Base-by-base conservation (phyloP, 2,113 vertebrate species). In the Tenebrosternarchus preto region DNA sequence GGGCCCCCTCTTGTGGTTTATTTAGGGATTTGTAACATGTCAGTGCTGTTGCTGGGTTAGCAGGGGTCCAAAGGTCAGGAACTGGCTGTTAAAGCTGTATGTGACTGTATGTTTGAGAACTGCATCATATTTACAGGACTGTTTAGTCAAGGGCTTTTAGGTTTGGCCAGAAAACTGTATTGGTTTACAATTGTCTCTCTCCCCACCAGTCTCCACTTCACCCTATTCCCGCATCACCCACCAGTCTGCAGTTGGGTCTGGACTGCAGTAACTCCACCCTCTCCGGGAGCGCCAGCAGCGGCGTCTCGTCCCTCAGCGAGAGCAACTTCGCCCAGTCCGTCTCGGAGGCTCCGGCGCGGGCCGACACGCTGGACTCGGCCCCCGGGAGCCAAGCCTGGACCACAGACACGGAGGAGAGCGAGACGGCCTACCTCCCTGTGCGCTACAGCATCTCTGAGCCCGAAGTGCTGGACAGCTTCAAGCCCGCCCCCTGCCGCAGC, bases 221-320 rank as follows among this genome's bases (percentile, higher is more conserved):
- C 79, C 96, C 96, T 76, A 98, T 98, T 90, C 96, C 96, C 90
- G 97, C 97, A 83, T 98, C 96, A 27, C 97, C 96, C 88, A 98
- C 96, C 90, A 98, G 96, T 93, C 96, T 96, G 0, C 96, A 96
- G 90, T 98, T 95, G 75, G 93, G 95, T 87, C 94, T 98, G 88
- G 95, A 96, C 87, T 96, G 97, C 91, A 99, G 96, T 93, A 98
- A 95, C 89, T 98, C 95, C 78, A 97, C 96, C 5, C 85, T 98
- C 80, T 99, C 97, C 0, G 98, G 96, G 91, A 98, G 97, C 16
- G 96, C 95, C 89, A 98, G 97, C 92, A 98, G 96, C 0, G 97
- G 97, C 0, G 96, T 99, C 80, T 99, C 96, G 31, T 97, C 97
- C 85, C 86, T 98, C 86, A 97, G 97, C 0, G 96, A 99, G 89